Evolutionary conservation across 2,888 invertebrate species (phyloP), one percentile per base, ranked within the genome.

Genomic region (Cactoblastis cactorum): DNA sequence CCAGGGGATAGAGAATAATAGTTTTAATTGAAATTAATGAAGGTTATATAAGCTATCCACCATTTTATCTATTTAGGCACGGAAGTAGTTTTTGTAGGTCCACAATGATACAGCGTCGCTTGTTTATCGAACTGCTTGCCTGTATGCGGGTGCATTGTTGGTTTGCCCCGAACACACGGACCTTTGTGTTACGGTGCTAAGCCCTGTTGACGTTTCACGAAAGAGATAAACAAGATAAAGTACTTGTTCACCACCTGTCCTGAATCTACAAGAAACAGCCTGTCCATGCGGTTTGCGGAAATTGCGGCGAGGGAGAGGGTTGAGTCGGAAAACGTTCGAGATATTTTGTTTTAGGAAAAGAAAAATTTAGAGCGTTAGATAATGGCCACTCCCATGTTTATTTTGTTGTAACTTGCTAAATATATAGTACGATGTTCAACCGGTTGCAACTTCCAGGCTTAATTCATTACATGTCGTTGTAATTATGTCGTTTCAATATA

Each of bases 91-190:
- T 66, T 61, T 63, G 57, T 61, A 62, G 56, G 58, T 62, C 61
- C 54, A 58, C 64, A 70, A 69, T 65, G 53, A 60, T 62, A 67
- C 62, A 57, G 60, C 68, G 69, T 54, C 49, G 49, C 55, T 66
- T 72, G 65, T 74, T 75, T 72, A 67, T 59, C 58, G 61, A 72
- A 71, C 69, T 65, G 63, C 61, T 63, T 62, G 67, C 67, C 67
- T 63, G 65, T 61, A 83, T 86, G 80, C 80, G 80, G 82, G 83
- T 57, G 65, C 67, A 80, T 80, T 84, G 80, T 81, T 69, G 61
- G 71, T 67, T 65, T 70, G 62, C 75, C 69, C 71, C 65, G 68
- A 63, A 59, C 51, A 56, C 56, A 56, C 56, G 50, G 52, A 55
- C 71, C 69, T 73, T 74, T 76, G 67, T 75, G 56, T 52, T 60